Evolutionary conservation across 2,797 vertebrate genomes (phyloP).

Genomic region (Rhinichthys osculus): DNA sequence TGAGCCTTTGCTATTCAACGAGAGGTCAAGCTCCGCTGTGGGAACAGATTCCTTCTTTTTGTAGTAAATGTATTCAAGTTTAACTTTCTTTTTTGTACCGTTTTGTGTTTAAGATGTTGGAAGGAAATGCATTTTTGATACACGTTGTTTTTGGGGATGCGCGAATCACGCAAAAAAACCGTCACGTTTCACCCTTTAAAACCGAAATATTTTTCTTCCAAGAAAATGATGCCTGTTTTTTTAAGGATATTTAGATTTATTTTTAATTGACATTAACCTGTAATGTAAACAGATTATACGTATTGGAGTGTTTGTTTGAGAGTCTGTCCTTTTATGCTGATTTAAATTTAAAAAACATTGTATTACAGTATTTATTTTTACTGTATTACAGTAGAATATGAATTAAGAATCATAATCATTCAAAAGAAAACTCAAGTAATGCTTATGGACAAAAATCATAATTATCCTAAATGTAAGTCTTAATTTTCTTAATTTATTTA

Average conservation of each 20-base stretch:
- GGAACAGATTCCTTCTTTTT: constrained; percentile 28
- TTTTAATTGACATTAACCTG: too few species aligned
- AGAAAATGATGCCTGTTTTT: not conserved
- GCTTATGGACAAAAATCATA: not conserved
- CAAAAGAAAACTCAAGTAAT: not conserved
- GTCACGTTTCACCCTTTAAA: too few species aligned
- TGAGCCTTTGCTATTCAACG: constrained; percentile 34
- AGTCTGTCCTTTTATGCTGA: not conserved
- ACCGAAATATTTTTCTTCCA: too few species aligned
- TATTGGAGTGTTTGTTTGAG: not conserved
- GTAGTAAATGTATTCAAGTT: constrained; percentile 35
- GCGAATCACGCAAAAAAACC: too few species aligned
- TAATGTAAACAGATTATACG: not conserved
- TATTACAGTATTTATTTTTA: not conserved
- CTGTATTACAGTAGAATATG: not conserved
- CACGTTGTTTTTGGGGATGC: too few species aligned
- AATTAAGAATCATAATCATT: not conserved
- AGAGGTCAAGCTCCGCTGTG: constrained; percentile 43
- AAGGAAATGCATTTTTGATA: not conserved
- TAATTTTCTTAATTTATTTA: not conserved
- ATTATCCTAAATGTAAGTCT: not conserved
- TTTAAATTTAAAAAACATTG: not conserved
- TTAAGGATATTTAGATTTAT: not conserved
- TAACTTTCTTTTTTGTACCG: constrained; percentile 29
- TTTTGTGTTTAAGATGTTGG: constrained; percentile 28